A percentile compares a stretch with the other conserved stretches of the same genome.
These are phyloP conservation scores for Geotria australis DNA, from an alignment of 2,797 vertebrate genomes.

Conservation along the genomic window DNA sequence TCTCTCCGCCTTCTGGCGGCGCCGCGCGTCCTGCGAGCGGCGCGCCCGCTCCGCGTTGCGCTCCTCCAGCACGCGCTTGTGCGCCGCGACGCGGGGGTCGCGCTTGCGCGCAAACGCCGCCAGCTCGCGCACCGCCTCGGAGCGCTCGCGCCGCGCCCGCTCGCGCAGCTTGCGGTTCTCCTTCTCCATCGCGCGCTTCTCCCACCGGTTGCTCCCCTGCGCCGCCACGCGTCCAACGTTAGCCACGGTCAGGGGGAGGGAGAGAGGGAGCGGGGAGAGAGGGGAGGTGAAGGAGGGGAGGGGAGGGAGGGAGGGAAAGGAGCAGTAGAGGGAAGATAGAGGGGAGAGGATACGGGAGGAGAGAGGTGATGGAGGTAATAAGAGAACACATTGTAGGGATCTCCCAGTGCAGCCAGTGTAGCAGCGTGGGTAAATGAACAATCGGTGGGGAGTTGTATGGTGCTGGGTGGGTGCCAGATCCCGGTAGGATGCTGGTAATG, in stretches of 20 bases:
- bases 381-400: too few species aligned
- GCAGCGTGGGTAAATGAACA: too few species aligned
- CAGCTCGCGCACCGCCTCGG: constrained; percentile 51
- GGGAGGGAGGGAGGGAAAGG: not conserved
- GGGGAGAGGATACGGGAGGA: too few species aligned
- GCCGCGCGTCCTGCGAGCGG: constrained; percentile 39
- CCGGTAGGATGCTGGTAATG: too few species aligned
- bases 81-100: constrained; percentile 59
- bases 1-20: constrained; percentile 50
- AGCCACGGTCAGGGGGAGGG: not conserved
- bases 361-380: too few species aligned
- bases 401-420: too few species aligned
- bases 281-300: not conserved
- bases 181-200: constrained; percentile 93
- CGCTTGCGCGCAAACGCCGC: constrained; percentile 73
- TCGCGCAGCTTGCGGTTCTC: constrained; percentile 78
- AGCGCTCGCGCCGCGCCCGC: constrained; percentile 55
- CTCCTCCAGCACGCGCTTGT: constrained; percentile 59
- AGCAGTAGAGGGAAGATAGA: not conserved
- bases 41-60: constrained; percentile 60
- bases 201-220: constrained; percentile 41
- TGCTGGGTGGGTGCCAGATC: too few species aligned
- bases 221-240: too few species aligned
- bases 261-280: not conserved
- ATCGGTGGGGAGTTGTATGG: too few species aligned